Evolutionary conservation across 2,888 invertebrate genomes (phyloP), one percentile per base, ranked within the genome.

Genomic region (Ligdia adustata): DNA sequence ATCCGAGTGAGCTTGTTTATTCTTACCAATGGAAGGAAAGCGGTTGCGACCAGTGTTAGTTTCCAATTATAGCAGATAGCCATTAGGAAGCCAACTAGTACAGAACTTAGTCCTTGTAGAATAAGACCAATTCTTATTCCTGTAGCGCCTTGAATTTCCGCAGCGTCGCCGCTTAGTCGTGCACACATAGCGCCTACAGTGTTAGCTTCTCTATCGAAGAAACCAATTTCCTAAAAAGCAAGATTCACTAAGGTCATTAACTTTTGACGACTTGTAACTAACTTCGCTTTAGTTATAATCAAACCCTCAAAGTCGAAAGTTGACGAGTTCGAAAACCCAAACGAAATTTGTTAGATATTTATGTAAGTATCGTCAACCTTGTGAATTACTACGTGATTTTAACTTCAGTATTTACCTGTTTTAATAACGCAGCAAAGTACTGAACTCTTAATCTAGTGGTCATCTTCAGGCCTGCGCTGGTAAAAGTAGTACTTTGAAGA

Each of bases 381-480:
- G n/a, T n/a, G n/a, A n/a, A n/a, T n/a, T n/a, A n/a, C n/a, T n/a
- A n/a, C n/a, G n/a, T n/a, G n/a, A n/a, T n/a, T n/a, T n/a, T n/a
- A n/a, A n/a, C n/a, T n/a, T n/a, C n/a, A n/a, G n/a, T n/a, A n/a
- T n/a, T 42, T 59, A 88, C 90, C 72, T 91, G 94, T 72, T 79
- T 90, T 14, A 95, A 63, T 73, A 93, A 84, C 7, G 92, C 90
- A 1, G 75, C 77, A 48, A 90, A 90, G 61, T 90, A 82, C 62
- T 84, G 72, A 64, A 82, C 72, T 45, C 93, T 79, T 9, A 93
- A 66, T 32, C 96, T 85, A 0, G 93, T 90, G 0, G 96, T 97
- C 84, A 97, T 92, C 42, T 92, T 92, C 1, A 95, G 94, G 0
- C 96, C 96, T 0, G 96, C 94, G 14, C 92, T 85, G 1, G 94